phyloP scores from a whole-genome alignment of 2,113 vertebrate genomes.

The Stegastes partitus region DNA sequence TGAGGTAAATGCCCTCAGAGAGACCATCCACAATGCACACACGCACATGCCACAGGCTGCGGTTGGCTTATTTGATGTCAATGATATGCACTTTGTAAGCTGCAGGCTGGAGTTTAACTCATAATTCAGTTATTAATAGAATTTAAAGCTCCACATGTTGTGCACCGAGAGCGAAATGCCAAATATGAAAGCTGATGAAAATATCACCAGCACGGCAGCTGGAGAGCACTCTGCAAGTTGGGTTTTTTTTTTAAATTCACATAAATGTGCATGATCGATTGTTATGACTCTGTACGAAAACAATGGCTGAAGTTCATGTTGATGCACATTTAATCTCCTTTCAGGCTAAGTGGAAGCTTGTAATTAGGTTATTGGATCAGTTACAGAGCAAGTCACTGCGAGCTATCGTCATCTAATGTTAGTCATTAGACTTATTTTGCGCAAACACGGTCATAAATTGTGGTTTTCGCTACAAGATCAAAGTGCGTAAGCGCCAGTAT shows the following conservation, averaged over 20 bases:
- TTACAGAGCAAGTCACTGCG: slow-evolving; percentile 2
- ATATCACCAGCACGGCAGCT: not conserved
- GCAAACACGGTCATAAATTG: not conserved
- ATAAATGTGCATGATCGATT: not conserved
- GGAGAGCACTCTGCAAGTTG: not conserved
- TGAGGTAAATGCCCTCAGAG: slow-evolving; percentile 72
- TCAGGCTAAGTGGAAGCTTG: slow-evolving; percentile 10
- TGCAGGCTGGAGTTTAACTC: slow-evolving; percentile 1
- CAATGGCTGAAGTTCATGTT: slow-evolving; percentile 38
- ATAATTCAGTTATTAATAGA: slow-evolving; percentile 5
- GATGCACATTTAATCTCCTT: slow-evolving; percentile 38
- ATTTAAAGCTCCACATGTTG: not conserved
- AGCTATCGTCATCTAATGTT: slow-evolving; percentile 10
- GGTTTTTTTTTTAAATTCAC: not conserved
- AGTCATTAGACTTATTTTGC: not conserved
- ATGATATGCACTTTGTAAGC: slow-evolving; percentile 6
- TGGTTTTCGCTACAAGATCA: slow-evolving; percentile 7
- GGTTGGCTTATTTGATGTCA: slow-evolving; percentile 8
- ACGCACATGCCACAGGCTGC: slow-evolving; percentile 9
- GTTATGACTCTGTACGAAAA: not conserved
- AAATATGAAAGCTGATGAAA: not conserved
- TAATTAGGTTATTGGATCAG: slow-evolving; percentile 46
- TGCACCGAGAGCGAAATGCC: not conserved
- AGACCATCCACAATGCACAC: slow-evolving; percentile 23
- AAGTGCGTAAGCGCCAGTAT: not conserved